A percentile compares a stretch with the other conserved stretches of the same genome.
Evolutionary conservation across 2,113 vertebrate species (phyloP).

Genomic region (Xenotilapia longispinis): DNA sequence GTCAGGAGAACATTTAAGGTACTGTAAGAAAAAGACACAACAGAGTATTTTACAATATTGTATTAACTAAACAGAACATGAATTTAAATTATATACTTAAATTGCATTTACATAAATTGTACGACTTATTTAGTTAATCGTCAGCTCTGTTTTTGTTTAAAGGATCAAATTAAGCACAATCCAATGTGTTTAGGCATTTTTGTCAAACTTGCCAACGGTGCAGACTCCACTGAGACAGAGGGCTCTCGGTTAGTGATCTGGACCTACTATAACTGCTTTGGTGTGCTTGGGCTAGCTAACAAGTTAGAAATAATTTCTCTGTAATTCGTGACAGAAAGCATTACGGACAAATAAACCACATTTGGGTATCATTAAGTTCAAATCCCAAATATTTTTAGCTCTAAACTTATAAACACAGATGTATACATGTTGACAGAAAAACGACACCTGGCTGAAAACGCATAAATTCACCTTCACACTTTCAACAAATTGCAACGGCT

Average conservation of each 20-base stretch:
- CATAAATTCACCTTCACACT: background rate
- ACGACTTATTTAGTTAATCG: background rate
- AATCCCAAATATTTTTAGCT: background rate
- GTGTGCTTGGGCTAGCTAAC: background rate
- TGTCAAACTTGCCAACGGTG: background rate
- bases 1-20: background rate
- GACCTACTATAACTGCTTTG: background rate
- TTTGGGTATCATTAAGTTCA: background rate
- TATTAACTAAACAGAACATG: background rate
- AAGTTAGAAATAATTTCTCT: constrained; percentile 7
- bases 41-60: background rate
- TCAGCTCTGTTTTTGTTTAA: background rate
- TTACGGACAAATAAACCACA: constrained; percentile 10
- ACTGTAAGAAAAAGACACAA: background rate
- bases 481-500: background rate
- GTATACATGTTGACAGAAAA: background rate
- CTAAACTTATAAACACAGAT: background rate
- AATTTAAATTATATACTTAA: background rate
- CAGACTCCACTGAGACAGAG: background rate
- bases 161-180: background rate
- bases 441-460: background rate
- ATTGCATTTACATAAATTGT: background rate
- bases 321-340: background rate
- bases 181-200: background rate
- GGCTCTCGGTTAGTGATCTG: constrained; percentile 20